Evolutionary conservation across 2,888 invertebrate genomes (phyloP).

Genomic region (Laspeyria flexula): DNA sequence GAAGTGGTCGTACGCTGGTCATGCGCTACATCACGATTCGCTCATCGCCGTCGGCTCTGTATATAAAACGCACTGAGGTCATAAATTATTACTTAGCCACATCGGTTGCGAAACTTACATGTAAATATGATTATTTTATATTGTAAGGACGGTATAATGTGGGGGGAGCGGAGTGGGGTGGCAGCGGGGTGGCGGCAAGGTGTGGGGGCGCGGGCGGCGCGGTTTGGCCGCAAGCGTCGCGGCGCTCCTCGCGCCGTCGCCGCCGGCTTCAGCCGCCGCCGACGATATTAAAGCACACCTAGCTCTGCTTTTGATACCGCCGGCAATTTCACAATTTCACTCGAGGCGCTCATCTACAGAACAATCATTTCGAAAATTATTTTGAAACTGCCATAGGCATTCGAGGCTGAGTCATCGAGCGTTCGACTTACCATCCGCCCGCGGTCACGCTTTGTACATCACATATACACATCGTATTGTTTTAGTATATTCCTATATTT

Average conservation of each 20-base stretch:
- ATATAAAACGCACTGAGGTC: conserved; percentile 55
- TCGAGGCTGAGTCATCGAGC: conserved; percentile 47
- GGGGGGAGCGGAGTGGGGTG: conserved; percentile 30
- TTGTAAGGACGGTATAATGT: conserved; percentile 37
- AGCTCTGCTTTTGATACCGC: conserved; percentile 62
- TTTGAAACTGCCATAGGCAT: conserved; percentile 67
- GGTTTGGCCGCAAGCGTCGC: conserved; percentile 35
- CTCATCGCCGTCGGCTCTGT: conserved; percentile 50
- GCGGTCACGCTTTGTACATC: conserved; percentile 15
- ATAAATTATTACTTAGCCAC: conserved; percentile 64
- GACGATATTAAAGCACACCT: conserved; percentile 63
- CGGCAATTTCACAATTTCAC: conserved; percentile 56
- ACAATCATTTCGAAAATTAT: conserved; percentile 81
- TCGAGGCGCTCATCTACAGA: conserved; percentile 73
- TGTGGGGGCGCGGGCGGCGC: conserved; percentile 23
- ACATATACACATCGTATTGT: background rate
- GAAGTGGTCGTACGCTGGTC: conserved; percentile 20
- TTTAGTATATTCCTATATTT: background rate
- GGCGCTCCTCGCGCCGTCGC: conserved; percentile 24
- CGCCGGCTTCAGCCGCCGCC: conserved; percentile 43
- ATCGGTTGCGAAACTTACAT: conserved; percentile 52
- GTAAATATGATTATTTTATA: conserved; percentile 51
- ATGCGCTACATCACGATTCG: conserved; percentile 53
- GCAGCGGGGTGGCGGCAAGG: conserved; percentile 23
- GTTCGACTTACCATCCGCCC: conserved; percentile 42